Percentiles rank a stretch among this genome's conserved stretches.
Conservation (phyloP, 2,888 invertebrate genomes). For the Apodemia mormo region DNA sequence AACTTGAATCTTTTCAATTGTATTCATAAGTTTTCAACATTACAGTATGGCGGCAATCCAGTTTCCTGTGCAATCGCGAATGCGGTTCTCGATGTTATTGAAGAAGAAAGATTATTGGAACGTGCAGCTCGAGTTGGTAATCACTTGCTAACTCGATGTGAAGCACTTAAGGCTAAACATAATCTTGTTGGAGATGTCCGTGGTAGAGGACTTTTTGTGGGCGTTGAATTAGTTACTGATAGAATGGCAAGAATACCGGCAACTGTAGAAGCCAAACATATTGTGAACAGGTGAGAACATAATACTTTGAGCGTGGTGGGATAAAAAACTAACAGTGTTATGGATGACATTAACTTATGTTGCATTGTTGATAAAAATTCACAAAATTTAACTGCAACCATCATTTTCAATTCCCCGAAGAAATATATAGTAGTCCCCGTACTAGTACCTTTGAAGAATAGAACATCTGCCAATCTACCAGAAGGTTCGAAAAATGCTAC, state of each 20-base stretch:
- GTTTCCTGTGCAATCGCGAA: slow-evolving; percentile 98
- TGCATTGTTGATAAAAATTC: too few species aligned
- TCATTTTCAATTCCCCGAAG: too few species aligned
- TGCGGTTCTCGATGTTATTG: slow-evolving; percentile 96
- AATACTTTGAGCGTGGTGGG: too few species aligned
- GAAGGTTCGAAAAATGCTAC: too few species aligned
- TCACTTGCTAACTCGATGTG: slow-evolving; percentile 86
- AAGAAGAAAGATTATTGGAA: slow-evolving; percentile 91
- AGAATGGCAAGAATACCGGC: slow-evolving; percentile 90
- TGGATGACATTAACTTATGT: too few species aligned
- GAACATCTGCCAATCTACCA: too few species aligned
- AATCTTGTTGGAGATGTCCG: slow-evolving; percentile 93
- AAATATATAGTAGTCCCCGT: too few species aligned
- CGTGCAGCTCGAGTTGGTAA: slow-evolving; percentile 92
- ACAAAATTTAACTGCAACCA: too few species aligned
- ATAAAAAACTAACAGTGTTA: too few species aligned
- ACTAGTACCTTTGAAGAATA: too few species aligned
- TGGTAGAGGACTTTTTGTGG: slow-evolving; percentile 96
- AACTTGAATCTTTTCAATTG: too few species aligned
- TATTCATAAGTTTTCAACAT: slow-evolving; percentile 21
- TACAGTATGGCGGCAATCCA: slow-evolving; percentile 98
- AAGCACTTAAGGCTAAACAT: slow-evolving; percentile 87
- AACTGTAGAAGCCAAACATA: slow-evolving; percentile 88
- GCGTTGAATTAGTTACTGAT: slow-evolving; percentile 94
- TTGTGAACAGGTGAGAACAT: slow-evolving; percentile 82